These are phyloP conservation scores for Planiliza haematocheilus DNA, from an alignment of 2,113 vertebrate genomes.

Conservation along the genomic window DNA sequence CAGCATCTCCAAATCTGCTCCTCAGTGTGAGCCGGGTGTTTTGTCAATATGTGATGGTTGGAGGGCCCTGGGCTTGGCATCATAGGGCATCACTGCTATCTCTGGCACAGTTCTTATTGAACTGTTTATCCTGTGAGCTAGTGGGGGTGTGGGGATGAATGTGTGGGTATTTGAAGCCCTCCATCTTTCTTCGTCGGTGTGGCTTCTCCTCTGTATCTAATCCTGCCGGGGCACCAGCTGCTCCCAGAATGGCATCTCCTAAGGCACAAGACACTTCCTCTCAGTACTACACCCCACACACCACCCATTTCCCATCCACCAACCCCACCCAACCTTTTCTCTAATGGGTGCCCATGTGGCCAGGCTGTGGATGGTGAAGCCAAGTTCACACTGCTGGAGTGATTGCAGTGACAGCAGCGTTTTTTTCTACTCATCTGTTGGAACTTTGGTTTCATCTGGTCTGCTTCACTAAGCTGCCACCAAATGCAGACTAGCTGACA, in stretches of 20 bases:
- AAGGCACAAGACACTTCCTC: conserved; percentile 59
- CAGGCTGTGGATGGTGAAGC: conserved; percentile 29
- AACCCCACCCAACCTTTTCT: conserved; percentile 27
- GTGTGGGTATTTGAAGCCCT: conserved; percentile 71
- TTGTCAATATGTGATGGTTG: conserved; percentile 62
- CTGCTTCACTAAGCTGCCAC: conserved; percentile 24
- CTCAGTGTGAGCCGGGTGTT: conserved; percentile 27
- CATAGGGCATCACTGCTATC: conserved; percentile 45
- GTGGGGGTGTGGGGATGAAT: conserved; percentile 9
- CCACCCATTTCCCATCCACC: not conserved
- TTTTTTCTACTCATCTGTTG: conserved; percentile 43
- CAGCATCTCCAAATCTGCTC: conserved; percentile 45
- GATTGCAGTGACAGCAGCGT: conserved; percentile 68
- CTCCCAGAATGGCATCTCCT: conserved; percentile 62
- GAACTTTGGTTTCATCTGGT: conserved; percentile 46
- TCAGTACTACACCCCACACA: conserved; percentile 17
- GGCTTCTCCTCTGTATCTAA: conserved; percentile 62
- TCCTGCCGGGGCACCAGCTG: conserved; percentile 70
- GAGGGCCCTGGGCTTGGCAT: conserved; percentile 48
- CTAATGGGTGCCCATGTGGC: conserved; percentile 27
- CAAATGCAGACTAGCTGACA: conserved; percentile 24
- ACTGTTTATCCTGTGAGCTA: conserved; percentile 54
- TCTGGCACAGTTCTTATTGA: conserved; percentile 59
- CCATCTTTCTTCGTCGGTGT: conserved; percentile 71
- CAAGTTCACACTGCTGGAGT: conserved; percentile 67